Conservation (phyloP, 30 jellyfish, hydroid and myxozoan species). For the Chironex yamaguchii region DNA sequence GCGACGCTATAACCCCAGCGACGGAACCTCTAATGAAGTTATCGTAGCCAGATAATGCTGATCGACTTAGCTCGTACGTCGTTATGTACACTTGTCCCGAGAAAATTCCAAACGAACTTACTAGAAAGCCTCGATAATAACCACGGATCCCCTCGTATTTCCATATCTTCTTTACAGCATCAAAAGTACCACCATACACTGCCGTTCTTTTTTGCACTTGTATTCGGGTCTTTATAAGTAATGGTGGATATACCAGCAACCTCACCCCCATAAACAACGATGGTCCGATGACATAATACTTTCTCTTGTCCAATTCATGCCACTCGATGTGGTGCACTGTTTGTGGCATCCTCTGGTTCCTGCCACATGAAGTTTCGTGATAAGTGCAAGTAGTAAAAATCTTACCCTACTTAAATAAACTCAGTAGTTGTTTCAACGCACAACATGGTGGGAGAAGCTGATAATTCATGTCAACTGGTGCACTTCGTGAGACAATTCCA, state of each 20-base stretch:
- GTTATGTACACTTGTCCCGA: slow-evolving; percentile 92
- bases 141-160: slow-evolving; percentile 96
- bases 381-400: too few species aligned
- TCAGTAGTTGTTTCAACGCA: too few species aligned
- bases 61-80: slow-evolving; percentile 79
- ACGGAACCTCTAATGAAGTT: slow-evolving; percentile 71
- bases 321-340: slow-evolving; percentile 89
- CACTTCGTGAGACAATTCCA: too few species aligned
- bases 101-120: slow-evolving; percentile 69
- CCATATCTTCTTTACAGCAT: slow-evolving; percentile 85
- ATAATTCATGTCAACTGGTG: too few species aligned
- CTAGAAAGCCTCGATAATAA: slow-evolving; percentile 84
- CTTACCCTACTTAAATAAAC: too few species aligned
- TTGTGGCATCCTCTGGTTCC: too few species aligned
- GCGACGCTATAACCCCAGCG: slow-evolving; percentile 95
- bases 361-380: too few species aligned
- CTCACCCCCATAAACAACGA: slow-evolving; percentile 84
- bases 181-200: slow-evolving; percentile 80
- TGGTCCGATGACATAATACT: slow-evolving; percentile 90
- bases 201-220: slow-evolving; percentile 85
- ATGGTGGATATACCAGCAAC: slow-evolving; percentile 85
- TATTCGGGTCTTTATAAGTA: slow-evolving; percentile 87
- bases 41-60: slow-evolving; percentile 58
- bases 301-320: slow-evolving; percentile 93
- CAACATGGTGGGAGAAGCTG: too few species aligned